Evolutionary conservation across 2,113 vertebrate genomes (phyloP).

Genomic region (Seriola aureovittata): DNA sequence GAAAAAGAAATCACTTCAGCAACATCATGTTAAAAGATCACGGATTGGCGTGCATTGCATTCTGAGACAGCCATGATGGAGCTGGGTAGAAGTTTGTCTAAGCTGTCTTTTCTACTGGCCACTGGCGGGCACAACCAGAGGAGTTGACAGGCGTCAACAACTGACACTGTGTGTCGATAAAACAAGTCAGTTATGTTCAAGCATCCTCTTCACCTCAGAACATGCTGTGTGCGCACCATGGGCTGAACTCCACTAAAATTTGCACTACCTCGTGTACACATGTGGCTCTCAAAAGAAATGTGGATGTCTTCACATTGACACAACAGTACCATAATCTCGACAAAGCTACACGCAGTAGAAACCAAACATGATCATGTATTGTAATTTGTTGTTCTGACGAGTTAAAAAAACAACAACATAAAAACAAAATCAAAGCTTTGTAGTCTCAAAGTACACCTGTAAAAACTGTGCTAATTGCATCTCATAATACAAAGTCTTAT

Average conservation of each 20-base stretch:
- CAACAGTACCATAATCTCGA: slow-evolving; percentile 83
- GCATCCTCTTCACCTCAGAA: slow-evolving; percentile 21
- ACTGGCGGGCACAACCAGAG: slow-evolving; percentile 13
- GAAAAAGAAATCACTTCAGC: slow-evolving; percentile 13
- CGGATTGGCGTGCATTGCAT: slow-evolving; percentile 23
- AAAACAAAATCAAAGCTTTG: slow-evolving; percentile 83
- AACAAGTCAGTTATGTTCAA: slow-evolving; percentile 28
- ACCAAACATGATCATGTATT: slow-evolving; percentile 62
- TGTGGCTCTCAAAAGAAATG: slow-evolving; percentile 68
- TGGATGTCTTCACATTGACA: slow-evolving; percentile 77
- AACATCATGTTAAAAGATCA: slow-evolving; percentile 41
- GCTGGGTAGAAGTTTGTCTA: background rate
- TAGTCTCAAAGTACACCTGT: slow-evolving; percentile 87
- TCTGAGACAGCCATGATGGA: slow-evolving; percentile 14
- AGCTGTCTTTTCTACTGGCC: slow-evolving; percentile 20
- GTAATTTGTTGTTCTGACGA: slow-evolving; percentile 66
- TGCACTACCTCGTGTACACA: slow-evolving; percentile 43
- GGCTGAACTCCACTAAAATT: slow-evolving; percentile 52
- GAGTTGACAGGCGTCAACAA: slow-evolving; percentile 5
- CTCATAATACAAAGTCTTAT: slow-evolving; percentile 91
- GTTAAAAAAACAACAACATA: slow-evolving; percentile 27
- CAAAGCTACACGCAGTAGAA: slow-evolving; percentile 74
- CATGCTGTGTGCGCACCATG: slow-evolving; percentile 8
- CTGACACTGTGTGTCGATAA: background rate
- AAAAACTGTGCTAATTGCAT: slow-evolving; percentile 91